A percentile compares a stretch with the other conserved stretches of the same genome.
Evolutionary conservation across 2,113 vertebrate genomes (phyloP).

Genomic region (Trichechus manatus): DNA sequence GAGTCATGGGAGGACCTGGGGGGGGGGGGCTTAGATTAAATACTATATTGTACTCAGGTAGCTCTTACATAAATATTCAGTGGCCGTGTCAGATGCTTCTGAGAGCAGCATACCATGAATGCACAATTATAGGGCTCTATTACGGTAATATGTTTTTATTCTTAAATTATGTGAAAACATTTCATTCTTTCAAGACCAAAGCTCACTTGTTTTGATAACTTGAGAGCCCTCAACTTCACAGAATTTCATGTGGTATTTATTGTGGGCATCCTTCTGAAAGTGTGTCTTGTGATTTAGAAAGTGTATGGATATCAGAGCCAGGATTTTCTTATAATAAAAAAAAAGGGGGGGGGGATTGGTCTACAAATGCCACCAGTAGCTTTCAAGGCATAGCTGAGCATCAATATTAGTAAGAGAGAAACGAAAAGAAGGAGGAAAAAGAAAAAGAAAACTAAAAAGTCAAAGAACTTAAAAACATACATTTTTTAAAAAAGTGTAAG

Average conservation of each 20-base stretch:
- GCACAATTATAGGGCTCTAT: slow-evolving; percentile 10
- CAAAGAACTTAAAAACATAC: not conserved
- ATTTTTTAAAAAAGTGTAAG: not conserved
- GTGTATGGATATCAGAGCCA: slow-evolving; percentile 1
- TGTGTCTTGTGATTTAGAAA: slow-evolving; percentile 55
- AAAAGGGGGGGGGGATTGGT: not conserved
- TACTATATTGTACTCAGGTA: not conserved
- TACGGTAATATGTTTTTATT: slow-evolving; percentile 46
- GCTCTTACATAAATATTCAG: rapidly evolving
- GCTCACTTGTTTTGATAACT: slow-evolving; percentile 55
- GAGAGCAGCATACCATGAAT: not conserved
- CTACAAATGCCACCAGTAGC: not conserved
- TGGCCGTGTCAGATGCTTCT: not conserved
- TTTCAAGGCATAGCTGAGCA: not conserved
- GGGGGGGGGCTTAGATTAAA: not conserved
- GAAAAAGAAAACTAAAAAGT: not conserved
- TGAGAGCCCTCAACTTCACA: not conserved
- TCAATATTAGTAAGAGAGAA: not conserved
- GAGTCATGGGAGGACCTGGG: not conserved
- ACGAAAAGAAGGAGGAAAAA: not conserved
- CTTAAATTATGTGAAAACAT: slow-evolving; percentile 67
- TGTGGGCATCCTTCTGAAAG: slow-evolving; percentile 51
- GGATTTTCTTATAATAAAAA: slow-evolving; percentile 40
- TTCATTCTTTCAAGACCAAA: slow-evolving; percentile 68
- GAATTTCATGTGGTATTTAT: slow-evolving; percentile 46